These are phyloP conservation scores for Terebella lapidaria DNA, from an alignment of 2,888 invertebrate genomes.

Conservation along the genomic window DNA sequence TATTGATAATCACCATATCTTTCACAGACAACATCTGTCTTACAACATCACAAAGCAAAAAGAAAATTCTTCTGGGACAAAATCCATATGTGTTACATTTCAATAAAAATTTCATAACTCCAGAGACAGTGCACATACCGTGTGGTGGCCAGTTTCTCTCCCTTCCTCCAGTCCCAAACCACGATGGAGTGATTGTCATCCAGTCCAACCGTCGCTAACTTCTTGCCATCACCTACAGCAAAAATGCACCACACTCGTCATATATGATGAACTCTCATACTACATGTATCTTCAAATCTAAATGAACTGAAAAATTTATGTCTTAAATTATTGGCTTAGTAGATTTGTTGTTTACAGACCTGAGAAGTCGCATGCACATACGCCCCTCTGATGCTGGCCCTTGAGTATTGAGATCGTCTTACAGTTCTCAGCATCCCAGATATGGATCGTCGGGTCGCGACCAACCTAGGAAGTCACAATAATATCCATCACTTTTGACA, in stretches of 20 bases:
- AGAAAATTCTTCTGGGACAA: no score
- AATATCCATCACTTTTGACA: no score
- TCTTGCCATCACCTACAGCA: slow-evolving; percentile 53
- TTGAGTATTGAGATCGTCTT: slow-evolving; percentile 52
- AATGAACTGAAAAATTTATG: no score
- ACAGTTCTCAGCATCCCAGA: slow-evolving; percentile 54
- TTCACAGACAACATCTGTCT: not conserved
- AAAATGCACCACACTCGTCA: no score
- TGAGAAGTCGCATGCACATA: slow-evolving; percentile 54
- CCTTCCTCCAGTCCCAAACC: slow-evolving; percentile 56
- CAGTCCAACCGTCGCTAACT: slow-evolving; percentile 52
- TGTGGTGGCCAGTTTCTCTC: slow-evolving; percentile 54
- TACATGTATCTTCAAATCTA: no score
- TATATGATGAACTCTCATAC: no score
- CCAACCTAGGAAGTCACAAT: slow-evolving; percentile 52
- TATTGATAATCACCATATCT: not conserved
- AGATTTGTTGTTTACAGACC: no score
- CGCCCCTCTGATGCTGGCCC: slow-evolving; percentile 52
- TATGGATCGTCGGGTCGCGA: slow-evolving; percentile 50
- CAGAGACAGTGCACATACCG: slow-evolving; percentile 34
- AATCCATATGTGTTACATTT: not conserved
- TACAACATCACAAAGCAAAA: no score
- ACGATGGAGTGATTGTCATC: slow-evolving; percentile 54
- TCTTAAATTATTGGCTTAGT: no score
- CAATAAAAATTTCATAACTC: not conserved